Evolutionary conservation across 2,797 vertebrate species (phyloP).

Genomic region (Muscicapa comitata): DNA sequence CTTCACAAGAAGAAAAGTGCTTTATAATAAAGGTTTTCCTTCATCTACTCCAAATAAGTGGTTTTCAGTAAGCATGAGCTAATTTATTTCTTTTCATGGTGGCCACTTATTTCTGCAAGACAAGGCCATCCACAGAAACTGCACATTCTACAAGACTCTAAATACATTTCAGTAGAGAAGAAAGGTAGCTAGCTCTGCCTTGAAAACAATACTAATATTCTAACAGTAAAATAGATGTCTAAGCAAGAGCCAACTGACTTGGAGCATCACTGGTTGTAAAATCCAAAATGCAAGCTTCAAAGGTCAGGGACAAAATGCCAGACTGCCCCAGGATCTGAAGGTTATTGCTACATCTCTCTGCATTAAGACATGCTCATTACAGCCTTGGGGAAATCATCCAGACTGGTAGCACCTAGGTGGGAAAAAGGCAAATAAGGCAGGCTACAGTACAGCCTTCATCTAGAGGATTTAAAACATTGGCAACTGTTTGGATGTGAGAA

Average conservation of each 20-base stretch:
- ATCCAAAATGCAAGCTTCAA: neutral
- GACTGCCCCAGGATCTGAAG: neutral
- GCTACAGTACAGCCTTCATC: neutral
- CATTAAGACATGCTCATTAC: fast-evolving
- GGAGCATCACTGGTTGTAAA: neutral
- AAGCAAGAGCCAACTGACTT: neutral
- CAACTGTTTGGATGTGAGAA: neutral
- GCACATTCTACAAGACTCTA: neutral
- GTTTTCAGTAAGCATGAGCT: neutral
- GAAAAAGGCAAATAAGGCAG: neutral
- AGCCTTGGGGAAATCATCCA: neutral
- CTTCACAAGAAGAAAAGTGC: neutral
- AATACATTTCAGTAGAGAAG: neutral
- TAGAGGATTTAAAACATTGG: neutral
- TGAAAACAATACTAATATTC: neutral
- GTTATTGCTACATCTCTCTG: neutral
- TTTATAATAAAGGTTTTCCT: neutral
- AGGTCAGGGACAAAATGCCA: neutral
- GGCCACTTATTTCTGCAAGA: neutral
- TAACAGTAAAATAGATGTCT: neutral
- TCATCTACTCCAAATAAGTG: neutral
- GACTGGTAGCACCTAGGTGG: neutral
- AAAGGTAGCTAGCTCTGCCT: neutral
- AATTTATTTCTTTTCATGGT: neutral
- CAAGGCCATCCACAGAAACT: neutral